A percentile compares a stretch with the other conserved stretches of the same genome.
phyloP scores from a whole-genome alignment of 2,888 invertebrate genomes.

The Cheilosia scutellata region DNA sequence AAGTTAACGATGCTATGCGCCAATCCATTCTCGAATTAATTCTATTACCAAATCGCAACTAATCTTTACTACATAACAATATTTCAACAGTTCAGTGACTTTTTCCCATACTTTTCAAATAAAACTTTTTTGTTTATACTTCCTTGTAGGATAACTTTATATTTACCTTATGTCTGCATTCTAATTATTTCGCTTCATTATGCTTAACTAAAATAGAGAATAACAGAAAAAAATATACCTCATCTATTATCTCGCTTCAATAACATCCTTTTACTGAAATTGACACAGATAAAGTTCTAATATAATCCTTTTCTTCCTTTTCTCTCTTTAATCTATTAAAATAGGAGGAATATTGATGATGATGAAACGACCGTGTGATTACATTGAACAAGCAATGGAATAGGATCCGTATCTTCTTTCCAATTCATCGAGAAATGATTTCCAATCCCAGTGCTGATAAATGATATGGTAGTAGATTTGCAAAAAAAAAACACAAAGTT shows the following conservation, averaged over 20 bases:
- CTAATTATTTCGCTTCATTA: constrained; percentile 24
- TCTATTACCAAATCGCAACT: no score
- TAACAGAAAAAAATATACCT: not conserved
- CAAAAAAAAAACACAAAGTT: constrained; percentile 29
- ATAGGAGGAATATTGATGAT: constrained; percentile 84
- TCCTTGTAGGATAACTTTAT: constrained; percentile 13
- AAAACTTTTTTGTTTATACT: not conserved
- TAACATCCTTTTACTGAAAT: constrained; percentile 38
- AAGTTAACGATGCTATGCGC: no score
- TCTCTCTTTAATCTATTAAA: constrained; percentile 54
- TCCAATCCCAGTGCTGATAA: constrained; percentile 29
- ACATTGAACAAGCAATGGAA: constrained; percentile 70
- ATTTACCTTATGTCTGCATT: not conserved
- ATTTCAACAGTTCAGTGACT: constrained; percentile 17
- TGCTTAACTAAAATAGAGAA: constrained; percentile 8
- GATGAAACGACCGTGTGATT: constrained; percentile 84
- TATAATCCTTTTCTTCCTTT: constrained; percentile 31
- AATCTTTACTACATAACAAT: not conserved
- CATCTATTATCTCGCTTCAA: constrained; percentile 36
- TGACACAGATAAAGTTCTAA: constrained; percentile 44
- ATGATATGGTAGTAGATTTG: constrained; percentile 47
- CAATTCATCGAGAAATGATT: constrained; percentile 34
- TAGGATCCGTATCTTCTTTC: constrained; percentile 27
- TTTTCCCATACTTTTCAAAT: not conserved
- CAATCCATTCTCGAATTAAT: no score